A percentile compares a stretch with the other conserved stretches of the same genome.
Conservation (phyloP, 2,888 invertebrate genomes). For the Ceriagrion tenellum region DNA sequence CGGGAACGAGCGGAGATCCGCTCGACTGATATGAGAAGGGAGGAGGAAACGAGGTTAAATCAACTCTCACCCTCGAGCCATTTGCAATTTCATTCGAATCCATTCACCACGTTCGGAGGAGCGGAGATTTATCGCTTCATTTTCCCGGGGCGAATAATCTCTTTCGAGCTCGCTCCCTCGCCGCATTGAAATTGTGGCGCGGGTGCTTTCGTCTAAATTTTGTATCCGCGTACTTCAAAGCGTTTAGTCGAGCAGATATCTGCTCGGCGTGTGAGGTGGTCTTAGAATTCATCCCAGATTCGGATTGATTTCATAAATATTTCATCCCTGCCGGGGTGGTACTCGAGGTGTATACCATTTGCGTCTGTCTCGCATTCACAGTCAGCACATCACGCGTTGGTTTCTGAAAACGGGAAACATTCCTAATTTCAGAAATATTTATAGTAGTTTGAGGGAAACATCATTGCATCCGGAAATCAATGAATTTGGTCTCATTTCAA, state of each 20-base stretch:
- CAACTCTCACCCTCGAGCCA: neutral
- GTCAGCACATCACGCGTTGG: no score
- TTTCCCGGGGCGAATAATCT: neutral
- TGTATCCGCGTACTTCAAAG: neutral
- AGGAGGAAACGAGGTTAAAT: conserved; percentile 12
- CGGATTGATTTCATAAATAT: no score
- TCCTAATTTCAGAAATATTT: no score
- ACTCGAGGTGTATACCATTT: no score
- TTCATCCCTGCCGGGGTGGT: no score
- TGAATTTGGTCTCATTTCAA: no score
- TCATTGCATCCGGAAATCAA: no score
- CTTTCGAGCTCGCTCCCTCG: neutral
- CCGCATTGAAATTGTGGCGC: neutral
- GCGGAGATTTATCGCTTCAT: conserved; percentile 7
- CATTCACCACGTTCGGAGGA: neutral
- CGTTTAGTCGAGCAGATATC: neutral
- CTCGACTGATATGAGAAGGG: neutral
- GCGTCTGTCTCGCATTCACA: no score
- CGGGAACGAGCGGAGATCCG: neutral
- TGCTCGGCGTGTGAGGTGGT: neutral
- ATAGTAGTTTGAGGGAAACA: no score
- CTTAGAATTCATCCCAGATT: neutral
- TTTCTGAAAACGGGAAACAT: no score
- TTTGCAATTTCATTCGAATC: conserved; percentile 5
- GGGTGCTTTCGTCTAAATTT: neutral